A percentile compares a stretch with the other conserved stretches of the same genome.
Evolutionary conservation across 2,797 vertebrate genomes (phyloP).

Genomic region (Argyrosomus regius): DNA sequence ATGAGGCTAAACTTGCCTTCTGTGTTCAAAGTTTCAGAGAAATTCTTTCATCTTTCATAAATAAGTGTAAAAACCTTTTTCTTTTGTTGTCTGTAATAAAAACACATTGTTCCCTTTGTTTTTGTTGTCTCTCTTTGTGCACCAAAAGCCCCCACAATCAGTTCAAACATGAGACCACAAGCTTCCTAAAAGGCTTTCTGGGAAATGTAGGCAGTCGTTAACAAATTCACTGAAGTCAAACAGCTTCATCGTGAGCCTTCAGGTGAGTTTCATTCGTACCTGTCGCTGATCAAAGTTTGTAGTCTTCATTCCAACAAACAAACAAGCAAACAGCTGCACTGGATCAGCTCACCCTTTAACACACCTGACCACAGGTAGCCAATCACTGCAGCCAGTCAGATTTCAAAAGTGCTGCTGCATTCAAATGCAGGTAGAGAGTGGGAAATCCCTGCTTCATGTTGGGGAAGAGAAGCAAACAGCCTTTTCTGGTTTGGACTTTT

Average conservation of each 20-base stretch:
- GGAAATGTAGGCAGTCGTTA: neutral
- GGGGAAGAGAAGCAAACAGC: neutral
- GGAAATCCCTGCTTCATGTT: constrained; percentile 12
- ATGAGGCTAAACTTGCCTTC: too few species aligned
- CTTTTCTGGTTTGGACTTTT: constrained; percentile 6
- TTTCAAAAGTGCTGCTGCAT: neutral
- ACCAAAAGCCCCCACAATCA: too few species aligned
- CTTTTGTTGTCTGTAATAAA: too few species aligned
- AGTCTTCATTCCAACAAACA: neutral
- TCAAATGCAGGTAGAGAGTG: neutral
- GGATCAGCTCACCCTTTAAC: neutral
- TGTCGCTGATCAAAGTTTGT: neutral
- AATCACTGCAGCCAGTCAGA: neutral
- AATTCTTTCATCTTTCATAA: too few species aligned
- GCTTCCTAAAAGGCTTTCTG: neutral
- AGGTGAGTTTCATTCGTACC: neutral
- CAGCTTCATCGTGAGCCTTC: neutral
- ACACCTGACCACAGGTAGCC: constrained; percentile 10
- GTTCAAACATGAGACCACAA: neutral
- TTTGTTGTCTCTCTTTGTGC: too few species aligned
- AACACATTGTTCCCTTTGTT: too few species aligned
- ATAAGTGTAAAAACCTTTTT: too few species aligned
- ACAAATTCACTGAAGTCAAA: neutral
- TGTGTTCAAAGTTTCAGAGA: too few species aligned
- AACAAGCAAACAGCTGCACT: neutral